Evolutionary conservation across 2,113 vertebrate genomes (phyloP), one percentile per base, ranked within the genome.

Genomic region (Dolichotis patagonum): DNA sequence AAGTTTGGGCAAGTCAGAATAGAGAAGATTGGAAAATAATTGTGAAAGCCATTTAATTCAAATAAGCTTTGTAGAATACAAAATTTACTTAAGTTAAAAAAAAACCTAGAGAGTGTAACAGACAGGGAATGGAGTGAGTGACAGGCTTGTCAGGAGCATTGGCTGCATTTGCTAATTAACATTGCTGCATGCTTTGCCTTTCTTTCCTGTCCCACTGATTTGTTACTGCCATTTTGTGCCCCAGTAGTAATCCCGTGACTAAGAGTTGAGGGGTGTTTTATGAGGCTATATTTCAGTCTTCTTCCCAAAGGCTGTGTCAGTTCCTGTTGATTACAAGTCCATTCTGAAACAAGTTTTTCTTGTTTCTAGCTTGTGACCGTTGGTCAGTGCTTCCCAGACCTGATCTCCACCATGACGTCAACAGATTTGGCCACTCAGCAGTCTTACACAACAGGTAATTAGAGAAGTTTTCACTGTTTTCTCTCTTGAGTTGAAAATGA

Each of bases 361-460:
- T 97, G 0, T 46, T 96, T 7, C 46, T 88, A 99, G 99, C 99
- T 1, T 99, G 99, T 28, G 99, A 99, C 7, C 99, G 99, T 13
- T 99, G 99, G 99, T 99, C 99, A 0, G 98, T 99, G 32, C 99
- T 99, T 75, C 99, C 99, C 54, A 99, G 98, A 69, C 99, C 99
- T 0, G 98, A 98, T 85, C 99, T 99, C 88, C 98, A 99, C 62
- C 99, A 99, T 0, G 99, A 99, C 5, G 98, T 99, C 97, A 99
- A 99, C 98, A 99, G 99, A 96, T 99, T 99, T 84, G 99, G 99
- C 30, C 99, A 99, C 97, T 99, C 99, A 0, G 99, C 99, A 0
- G 99, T 99, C 96, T 98, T 99, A 65, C 98, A 98, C 86, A 99
- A 99, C 96, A 98, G 99, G 99, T 99, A 98, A 98, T 80, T 58